phyloP scores from a whole-genome alignment of 2,797 vertebrate genomes.

The Scarus forsteni region DNA sequence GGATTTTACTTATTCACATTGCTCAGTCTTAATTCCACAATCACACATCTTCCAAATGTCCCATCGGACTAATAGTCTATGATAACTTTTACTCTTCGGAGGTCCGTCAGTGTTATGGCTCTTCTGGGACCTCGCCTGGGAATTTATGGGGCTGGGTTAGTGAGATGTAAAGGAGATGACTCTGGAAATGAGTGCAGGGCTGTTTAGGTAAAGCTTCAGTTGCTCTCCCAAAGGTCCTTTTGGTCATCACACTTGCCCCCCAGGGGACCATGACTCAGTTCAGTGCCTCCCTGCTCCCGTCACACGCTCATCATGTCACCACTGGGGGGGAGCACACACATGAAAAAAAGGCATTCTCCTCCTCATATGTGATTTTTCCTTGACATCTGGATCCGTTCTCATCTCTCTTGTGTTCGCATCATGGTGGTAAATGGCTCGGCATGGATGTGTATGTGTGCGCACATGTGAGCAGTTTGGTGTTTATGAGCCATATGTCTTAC shows the following conservation, averaged over 20 bases:
- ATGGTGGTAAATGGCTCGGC: constrained; percentile 37
- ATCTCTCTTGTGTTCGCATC: constrained; percentile 62
- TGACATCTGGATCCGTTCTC: constrained; percentile 61
- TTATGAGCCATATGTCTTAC: constrained; percentile 67
- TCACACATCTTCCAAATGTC: constrained; percentile 17
- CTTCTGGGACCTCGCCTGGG: constrained; percentile 27
- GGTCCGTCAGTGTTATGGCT: constrained; percentile 33
- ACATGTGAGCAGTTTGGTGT: constrained; percentile 50
- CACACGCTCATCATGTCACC: constrained; percentile 59
- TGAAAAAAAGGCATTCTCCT: constrained; percentile 9
- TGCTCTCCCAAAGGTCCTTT: constrained; percentile 62
- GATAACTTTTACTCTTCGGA: constrained; percentile 56
- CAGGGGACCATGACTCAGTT: constrained; percentile 64
- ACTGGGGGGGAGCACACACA: constrained; percentile 17
- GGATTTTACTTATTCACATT: too few relatives aligned
- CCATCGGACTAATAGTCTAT: constrained; percentile 29
- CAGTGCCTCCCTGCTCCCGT: constrained; percentile 50
- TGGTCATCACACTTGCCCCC: constrained; percentile 64
- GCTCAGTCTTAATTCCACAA: constrained; percentile 15
- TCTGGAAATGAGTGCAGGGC: constrained; percentile 50
- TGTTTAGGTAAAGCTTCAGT: constrained; percentile 61
- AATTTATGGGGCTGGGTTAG: constrained; percentile 63
- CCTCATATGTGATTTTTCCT: constrained; percentile 61
- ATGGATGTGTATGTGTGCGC: constrained; percentile 48
- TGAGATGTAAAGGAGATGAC: constrained; percentile 54